Conservation (phyloP, 2,113 vertebrate genomes). For the Syngnathoides biaculeatus region DNA sequence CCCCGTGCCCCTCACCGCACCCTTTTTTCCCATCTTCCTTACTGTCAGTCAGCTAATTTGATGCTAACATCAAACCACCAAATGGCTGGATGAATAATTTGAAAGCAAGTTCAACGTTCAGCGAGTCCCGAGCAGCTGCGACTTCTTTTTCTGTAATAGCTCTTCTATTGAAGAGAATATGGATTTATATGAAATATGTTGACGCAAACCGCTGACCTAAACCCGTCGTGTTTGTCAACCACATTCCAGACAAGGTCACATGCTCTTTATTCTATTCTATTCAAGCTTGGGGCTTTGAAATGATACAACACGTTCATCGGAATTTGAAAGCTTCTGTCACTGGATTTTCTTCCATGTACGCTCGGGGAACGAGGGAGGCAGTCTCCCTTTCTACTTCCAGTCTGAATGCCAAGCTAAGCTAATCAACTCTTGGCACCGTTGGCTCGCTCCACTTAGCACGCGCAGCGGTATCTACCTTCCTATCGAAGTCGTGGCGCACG, state of each 20-base stretch:
- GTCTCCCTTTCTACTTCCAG: background rate
- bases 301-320: background rate
- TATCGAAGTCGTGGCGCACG: background rate
- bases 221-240: background rate
- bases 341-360: background rate
- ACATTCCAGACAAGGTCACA: background rate
- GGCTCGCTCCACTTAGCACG: background rate
- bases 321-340: background rate
- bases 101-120: slow-evolving; percentile 11
- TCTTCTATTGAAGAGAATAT: background rate
- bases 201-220: background rate
- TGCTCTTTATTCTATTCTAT: background rate
- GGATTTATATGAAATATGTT: background rate
- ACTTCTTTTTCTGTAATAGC: background rate
- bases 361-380: background rate
- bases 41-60: background rate
- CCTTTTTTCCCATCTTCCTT: background rate
- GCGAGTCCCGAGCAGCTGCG: background rate
- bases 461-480: background rate
- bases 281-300: background rate
- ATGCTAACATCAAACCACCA: slow-evolving; percentile 7
- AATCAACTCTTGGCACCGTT: slow-evolving; percentile 2
- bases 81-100: background rate
- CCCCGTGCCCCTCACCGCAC: too few species aligned
- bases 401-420: slow-evolving; percentile 1